Conservation (phyloP, 2,113 vertebrate species). For the Bujurquina vittata region DNA sequence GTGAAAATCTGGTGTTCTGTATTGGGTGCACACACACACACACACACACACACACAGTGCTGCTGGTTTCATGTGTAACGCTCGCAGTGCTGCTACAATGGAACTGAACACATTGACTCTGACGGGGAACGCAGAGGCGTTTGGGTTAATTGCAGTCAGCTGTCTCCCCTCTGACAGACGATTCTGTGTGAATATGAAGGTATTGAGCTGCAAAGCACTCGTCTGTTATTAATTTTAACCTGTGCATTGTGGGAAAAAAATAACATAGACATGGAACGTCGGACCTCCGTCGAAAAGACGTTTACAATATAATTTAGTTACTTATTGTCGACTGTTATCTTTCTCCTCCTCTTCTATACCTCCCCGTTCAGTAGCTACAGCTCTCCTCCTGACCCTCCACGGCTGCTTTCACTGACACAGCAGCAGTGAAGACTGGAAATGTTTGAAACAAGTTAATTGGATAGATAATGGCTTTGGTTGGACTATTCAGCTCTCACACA, state of each 20-base stretch:
- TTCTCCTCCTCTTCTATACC: too few species aligned
- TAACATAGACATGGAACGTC: not conserved
- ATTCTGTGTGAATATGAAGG: not conserved
- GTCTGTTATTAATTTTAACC: not conserved
- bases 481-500: not conserved
- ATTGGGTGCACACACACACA: not conserved
- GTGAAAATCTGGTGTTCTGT: not conserved
- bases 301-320: not conserved
- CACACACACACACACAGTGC: not conserved
- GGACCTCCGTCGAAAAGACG: not conserved
- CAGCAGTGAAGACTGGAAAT: not conserved
- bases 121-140: not conserved
- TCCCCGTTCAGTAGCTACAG: not conserved
- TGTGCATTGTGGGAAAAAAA: not conserved
- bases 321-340: not conserved
- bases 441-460: conserved; percentile 5
- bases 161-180: not conserved
- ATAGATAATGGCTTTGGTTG: not conserved
- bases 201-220: not conserved
- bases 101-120: not conserved
- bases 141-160: not conserved
- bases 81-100: not conserved
- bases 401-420: not conserved
- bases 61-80: not conserved
- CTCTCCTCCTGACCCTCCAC: not conserved